Conservation (phyloP, 1,140 invertebrate genomes). For the Saccostrea echinata region DNA sequence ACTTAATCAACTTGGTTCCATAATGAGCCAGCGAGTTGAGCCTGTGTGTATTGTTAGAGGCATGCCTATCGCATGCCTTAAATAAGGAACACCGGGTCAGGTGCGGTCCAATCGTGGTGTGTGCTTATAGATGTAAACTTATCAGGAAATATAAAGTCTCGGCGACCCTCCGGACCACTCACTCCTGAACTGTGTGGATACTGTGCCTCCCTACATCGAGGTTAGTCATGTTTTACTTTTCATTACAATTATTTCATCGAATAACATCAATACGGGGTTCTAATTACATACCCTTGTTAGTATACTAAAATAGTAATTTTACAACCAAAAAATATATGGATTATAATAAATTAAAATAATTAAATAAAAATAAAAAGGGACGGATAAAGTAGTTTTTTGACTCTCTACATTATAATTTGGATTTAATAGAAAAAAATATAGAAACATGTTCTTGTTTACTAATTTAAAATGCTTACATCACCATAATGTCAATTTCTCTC, state of each 20-base stretch:
- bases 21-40: conserved; percentile 3
- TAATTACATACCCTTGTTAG: background rate
- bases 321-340: too few relatives aligned
- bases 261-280: background rate
- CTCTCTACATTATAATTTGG: too few relatives aligned
- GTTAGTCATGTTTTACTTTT: background rate
- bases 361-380: too few relatives aligned
- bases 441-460: too few relatives aligned
- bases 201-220: background rate
- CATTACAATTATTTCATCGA: background rate
- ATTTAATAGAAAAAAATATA: too few relatives aligned
- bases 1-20: conserved; percentile 19
- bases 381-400: too few relatives aligned
- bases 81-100: background rate
- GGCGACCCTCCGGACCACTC: background rate
- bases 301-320: background rate
- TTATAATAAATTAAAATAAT: too few relatives aligned
- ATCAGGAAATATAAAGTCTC: conserved; percentile 8
- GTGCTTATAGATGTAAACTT: background rate
- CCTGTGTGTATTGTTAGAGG: background rate
- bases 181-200: background rate
- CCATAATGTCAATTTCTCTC: too few relatives aligned
- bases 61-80: background rate
- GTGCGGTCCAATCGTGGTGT: background rate
- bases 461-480: too few relatives aligned